phyloP scores from a whole-genome alignment of 2,797 vertebrate genomes.

The Luscinia megarhynchos region DNA sequence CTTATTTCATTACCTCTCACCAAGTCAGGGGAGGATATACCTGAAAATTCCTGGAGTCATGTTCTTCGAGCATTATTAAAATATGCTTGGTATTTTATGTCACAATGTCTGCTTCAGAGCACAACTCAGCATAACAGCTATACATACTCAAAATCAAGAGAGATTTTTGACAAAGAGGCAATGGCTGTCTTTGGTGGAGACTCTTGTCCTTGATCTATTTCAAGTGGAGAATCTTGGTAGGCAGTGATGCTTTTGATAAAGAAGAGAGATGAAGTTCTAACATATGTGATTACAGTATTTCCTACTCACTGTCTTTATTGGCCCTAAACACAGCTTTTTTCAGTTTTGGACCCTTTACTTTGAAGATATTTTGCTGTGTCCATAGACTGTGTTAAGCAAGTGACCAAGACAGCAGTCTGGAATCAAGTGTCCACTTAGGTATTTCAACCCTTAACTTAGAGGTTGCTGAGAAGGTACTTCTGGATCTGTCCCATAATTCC shows the following conservation, averaged over 20 bases:
- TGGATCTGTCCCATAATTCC: not conserved
- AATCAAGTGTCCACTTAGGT: not conserved
- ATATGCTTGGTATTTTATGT: not conserved
- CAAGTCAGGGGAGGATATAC: not conserved
- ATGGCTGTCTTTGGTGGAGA: not conserved
- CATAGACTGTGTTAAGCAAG: not conserved
- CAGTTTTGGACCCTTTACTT: not conserved
- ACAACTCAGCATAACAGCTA: not conserved
- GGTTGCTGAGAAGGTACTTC: not conserved
- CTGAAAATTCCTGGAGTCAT: fast-evolving
- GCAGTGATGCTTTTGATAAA: not conserved
- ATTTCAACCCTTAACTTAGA: not conserved
- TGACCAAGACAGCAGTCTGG: not conserved
- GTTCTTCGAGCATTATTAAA: not conserved
- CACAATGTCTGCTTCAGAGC: not conserved
- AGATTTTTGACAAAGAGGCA: not conserved
- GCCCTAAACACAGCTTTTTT: not conserved
- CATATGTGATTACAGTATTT: not conserved
- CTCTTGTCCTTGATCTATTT: not conserved
- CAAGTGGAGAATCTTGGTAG: not conserved
- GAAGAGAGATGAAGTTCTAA: not conserved
- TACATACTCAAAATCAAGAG: not conserved
- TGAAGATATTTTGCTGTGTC: not conserved
- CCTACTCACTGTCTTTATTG: not conserved
- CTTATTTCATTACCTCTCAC: not conserved